Percentiles rank a stretch among this genome's conserved stretches.
Evolutionary conservation across 2,888 invertebrate genomes (phyloP).

Genomic region (Melanargia galathea): DNA sequence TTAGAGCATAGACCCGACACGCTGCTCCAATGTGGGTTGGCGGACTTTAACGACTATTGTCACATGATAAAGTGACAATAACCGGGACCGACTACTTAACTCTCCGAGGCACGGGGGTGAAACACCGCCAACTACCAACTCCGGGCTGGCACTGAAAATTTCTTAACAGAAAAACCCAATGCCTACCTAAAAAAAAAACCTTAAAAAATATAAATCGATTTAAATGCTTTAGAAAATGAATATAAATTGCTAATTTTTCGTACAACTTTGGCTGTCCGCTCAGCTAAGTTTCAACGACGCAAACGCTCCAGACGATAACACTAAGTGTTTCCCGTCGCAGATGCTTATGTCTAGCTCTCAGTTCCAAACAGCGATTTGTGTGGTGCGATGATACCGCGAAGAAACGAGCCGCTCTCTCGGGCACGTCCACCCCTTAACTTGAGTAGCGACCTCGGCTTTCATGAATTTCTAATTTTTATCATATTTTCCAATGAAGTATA

Average conservation of each 20-base stretch:
- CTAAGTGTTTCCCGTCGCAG: slow-evolving; percentile 17
- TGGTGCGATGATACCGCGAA: slow-evolving; percentile 9
- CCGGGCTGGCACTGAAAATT: no score
- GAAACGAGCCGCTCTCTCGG: slow-evolving; percentile 13
- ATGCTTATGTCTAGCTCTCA: slow-evolving; percentile 14
- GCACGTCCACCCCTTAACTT: slow-evolving; percentile 10
- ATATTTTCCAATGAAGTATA: neutral
- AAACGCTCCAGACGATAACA: slow-evolving; percentile 11
- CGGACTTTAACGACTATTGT: no score
- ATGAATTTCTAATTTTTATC: slow-evolving; percentile 8
- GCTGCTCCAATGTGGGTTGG: no score
- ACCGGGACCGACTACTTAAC: no score
- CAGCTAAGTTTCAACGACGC: slow-evolving; percentile 17
- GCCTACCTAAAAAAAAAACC: no score
- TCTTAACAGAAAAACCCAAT: no score
- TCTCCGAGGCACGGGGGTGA: no score
- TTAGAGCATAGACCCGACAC: no score
- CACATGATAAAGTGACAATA: no score
- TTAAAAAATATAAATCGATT: no score
- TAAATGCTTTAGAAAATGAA: neutral
- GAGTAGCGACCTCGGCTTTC: slow-evolving; percentile 3
- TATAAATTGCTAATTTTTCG: slow-evolving; percentile 10
- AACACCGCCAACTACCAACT: no score
- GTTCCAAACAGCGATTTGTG: slow-evolving; percentile 19
- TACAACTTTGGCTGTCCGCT: slow-evolving; percentile 8